A percentile compares a stretch with the other conserved stretches of the same genome.
These are phyloP conservation scores for Ditylenchus weischeri DNA, from an alignment of 2,888 invertebrate genomes.

Conservation along the genomic window DNA sequence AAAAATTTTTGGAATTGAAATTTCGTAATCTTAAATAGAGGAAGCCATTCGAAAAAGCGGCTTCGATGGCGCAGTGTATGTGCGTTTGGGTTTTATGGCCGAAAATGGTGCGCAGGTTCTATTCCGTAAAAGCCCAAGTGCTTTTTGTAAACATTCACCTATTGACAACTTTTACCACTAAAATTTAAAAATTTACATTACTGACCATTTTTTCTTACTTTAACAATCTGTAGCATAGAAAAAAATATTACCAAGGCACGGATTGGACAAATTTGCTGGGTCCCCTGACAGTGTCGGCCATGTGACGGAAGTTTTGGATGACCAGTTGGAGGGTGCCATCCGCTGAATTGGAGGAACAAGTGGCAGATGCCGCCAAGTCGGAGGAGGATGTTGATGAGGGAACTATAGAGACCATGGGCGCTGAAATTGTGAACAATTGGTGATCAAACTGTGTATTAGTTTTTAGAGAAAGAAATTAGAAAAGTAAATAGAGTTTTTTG, in stretches of 20 bases:
- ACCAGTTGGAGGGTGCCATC: constrained; percentile 87
- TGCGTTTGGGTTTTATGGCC: too few relatives aligned
- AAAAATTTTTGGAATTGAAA: too few relatives aligned
- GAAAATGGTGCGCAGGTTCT: too few relatives aligned
- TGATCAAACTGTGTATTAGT: not conserved
- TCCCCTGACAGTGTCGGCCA: constrained; percentile 78
- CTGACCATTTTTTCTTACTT: too few relatives aligned
- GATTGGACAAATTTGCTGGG: constrained; percentile 88
- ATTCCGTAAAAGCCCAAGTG: too few relatives aligned
- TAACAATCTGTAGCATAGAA: too few relatives aligned
- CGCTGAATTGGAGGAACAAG: constrained; percentile 21
- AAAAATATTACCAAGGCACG: constrained; percentile 75
- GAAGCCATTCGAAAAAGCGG: too few relatives aligned
- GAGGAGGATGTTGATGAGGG: constrained; percentile 18
- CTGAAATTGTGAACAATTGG: not conserved
- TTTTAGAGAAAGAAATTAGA: too few relatives aligned
- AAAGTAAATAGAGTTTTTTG: too few relatives aligned
- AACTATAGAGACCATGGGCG: constrained; percentile 18
- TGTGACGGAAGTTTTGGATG: constrained; percentile 81
- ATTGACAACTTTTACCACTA: too few relatives aligned
- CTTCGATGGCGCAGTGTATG: too few relatives aligned
- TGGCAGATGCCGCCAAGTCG: constrained; percentile 12
- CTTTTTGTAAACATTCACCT: too few relatives aligned
- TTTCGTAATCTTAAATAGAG: not conserved
- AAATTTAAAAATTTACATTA: not conserved